Evolutionary conservation across 2,888 invertebrate species (phyloP).

Genomic region (Polietes domitor): DNA sequence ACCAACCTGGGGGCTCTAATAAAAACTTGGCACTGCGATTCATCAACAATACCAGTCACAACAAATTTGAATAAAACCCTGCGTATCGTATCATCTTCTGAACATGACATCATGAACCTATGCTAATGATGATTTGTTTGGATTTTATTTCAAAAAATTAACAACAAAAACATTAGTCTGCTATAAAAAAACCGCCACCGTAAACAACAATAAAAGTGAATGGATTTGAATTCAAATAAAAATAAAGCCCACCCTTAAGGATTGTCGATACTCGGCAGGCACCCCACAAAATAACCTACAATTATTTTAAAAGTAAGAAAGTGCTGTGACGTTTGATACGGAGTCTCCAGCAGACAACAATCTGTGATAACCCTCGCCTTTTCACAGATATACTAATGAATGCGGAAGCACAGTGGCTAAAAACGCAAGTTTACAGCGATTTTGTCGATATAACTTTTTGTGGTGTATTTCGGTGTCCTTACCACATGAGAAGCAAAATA

Average conservation of each 20-base stretch:
- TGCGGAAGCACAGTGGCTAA: no score
- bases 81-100: background rate
- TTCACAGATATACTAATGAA: no score
- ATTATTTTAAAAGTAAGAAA: background rate
- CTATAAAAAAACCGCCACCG: background rate
- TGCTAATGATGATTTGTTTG: background rate
- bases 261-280: no score
- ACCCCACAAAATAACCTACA: background rate
- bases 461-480: no score
- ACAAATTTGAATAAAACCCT: no score
- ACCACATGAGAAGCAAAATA: no score
- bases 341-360: background rate
- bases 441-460: no score
- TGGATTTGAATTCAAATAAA: background rate
- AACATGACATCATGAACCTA: slow-evolving; percentile 9
- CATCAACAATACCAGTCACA: no score
- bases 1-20: background rate
- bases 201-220: slow-evolving; percentile 14
- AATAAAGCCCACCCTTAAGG: background rate
- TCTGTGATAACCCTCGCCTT: background rate
- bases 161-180: background rate
- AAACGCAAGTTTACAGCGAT: no score
- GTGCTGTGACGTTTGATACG: background rate
- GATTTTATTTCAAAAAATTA: background rate
- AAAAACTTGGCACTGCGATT: background rate